Conservation (phyloP, 1,140 invertebrate genomes). For the Archivesica marissinica region DNA sequence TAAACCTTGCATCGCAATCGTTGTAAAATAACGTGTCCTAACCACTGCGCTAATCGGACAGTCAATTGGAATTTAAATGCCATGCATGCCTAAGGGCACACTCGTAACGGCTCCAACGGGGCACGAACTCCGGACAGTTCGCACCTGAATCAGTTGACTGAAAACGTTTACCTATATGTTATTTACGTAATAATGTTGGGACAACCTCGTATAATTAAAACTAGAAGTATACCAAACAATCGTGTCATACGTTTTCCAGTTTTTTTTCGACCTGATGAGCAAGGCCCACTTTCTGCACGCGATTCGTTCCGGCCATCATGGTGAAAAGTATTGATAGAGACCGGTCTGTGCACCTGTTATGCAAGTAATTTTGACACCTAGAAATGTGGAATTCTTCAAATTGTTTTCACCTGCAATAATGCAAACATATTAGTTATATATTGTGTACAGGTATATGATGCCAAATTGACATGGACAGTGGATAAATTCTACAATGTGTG, state of each 20-base stretch:
- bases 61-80: too few relatives aligned
- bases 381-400: background rate
- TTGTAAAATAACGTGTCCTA: too few relatives aligned
- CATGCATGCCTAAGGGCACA: too few relatives aligned
- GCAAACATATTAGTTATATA: background rate
- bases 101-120: too few relatives aligned
- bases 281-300: slow-evolving; percentile 57
- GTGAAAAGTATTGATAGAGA: background rate
- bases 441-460: background rate
- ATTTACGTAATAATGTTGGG: background rate
- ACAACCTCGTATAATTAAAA: background rate
- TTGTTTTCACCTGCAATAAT: background rate
- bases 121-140: too few relatives aligned
- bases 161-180: background rate
- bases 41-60: too few relatives aligned
- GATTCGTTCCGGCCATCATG: slow-evolving; percentile 27
- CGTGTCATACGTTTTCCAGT: slow-evolving; percentile 50
- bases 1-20: too few relatives aligned
- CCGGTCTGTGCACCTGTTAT: background rate
- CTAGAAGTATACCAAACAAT: background rate
- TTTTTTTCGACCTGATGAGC: slow-evolving; percentile 57
- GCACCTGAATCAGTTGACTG: background rate
- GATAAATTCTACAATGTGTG: too few relatives aligned
- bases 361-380: background rate
- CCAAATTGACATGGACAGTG: too few relatives aligned